phyloP scores from a whole-genome alignment of 2,888 invertebrate species.

The Strigamia transsilvanica region DNA sequence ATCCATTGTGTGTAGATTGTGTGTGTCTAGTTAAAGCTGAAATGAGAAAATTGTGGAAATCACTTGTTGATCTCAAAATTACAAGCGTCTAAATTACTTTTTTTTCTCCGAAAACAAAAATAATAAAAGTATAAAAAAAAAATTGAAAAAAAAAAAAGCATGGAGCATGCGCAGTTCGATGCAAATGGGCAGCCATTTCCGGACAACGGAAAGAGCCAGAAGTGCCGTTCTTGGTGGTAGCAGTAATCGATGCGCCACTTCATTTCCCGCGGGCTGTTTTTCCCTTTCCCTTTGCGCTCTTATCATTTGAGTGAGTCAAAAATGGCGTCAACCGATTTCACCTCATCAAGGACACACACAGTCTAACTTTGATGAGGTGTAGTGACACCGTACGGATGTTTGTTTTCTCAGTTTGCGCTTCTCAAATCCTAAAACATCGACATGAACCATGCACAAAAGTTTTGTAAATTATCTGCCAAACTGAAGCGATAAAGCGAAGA shows the following conservation, averaged over 20 bases:
- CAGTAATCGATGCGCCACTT: conserved; percentile 37
- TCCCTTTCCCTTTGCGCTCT: conserved; percentile 19
- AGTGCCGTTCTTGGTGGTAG: not conserved
- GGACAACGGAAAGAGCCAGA: conserved; percentile 17
- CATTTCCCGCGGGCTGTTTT: conserved; percentile 48
- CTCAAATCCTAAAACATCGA: no score
- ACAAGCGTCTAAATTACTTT: not conserved
- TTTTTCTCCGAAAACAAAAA: not conserved
- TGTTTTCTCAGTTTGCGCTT: not conserved
- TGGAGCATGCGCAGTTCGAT: conserved; percentile 17
- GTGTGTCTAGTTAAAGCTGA: not conserved
- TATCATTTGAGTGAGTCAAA: conserved; percentile 31
- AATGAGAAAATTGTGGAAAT: not conserved
- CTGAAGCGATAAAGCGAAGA: not conserved
- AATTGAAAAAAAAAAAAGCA: not conserved
- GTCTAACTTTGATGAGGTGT: not conserved
- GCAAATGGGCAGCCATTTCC: conserved; percentile 31
- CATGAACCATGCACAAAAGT: no score
- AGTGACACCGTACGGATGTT: not conserved
- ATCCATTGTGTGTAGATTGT: not conserved
- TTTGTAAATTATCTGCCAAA: not conserved
- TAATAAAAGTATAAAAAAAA: not conserved
- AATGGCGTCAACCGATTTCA: conserved; percentile 40
- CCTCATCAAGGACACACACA: not conserved
- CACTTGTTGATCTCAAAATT: conserved; percentile 14